A percentile compares a stretch with the other conserved stretches of the same genome.
phyloP scores from a whole-genome alignment of 2,888 invertebrate species.

The Gandaritis pyraliata region DNA sequence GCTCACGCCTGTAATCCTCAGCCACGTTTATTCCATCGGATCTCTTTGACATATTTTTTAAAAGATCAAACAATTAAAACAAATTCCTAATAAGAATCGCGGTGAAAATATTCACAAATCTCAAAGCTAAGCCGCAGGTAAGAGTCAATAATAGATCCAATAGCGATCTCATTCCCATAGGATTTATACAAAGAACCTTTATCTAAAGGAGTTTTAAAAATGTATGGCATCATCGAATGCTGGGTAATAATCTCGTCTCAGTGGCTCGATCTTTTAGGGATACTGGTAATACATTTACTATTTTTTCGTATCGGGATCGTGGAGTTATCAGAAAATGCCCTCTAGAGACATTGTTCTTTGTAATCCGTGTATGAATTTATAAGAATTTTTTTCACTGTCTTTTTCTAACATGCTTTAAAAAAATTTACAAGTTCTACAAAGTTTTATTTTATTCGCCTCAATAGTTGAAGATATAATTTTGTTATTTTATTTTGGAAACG shows the following conservation, averaged over 20 bases:
- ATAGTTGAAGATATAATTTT: too few species aligned
- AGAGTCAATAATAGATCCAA: constrained; percentile 37
- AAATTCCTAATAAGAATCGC: constrained; percentile 28
- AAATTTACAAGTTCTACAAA: too few species aligned
- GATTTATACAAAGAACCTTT: constrained; percentile 50
- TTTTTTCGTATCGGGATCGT: constrained; percentile 1
- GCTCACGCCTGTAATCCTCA: neutral
- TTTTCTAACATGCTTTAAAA: too few species aligned
- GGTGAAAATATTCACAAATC: constrained; percentile 12
- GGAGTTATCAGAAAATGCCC: constrained; percentile 2
- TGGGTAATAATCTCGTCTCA: constrained; percentile 47
- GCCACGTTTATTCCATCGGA: neutral
- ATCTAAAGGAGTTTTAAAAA: constrained; percentile 52
- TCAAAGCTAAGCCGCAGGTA: constrained; percentile 29
- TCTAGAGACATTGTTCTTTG: neutral
- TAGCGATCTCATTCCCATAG: constrained; percentile 44
- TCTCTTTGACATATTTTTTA: neutral
- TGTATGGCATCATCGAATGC: constrained; percentile 43
- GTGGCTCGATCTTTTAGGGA: constrained; percentile 33
- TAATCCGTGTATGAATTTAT: too few species aligned
- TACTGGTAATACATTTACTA: constrained; percentile 15
- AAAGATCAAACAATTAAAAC: constrained; percentile 14
- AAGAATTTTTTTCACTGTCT: too few species aligned
- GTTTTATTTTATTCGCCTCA: too few species aligned
- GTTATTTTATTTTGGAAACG: too few species aligned